Conservation (phyloP, 2,113 vertebrate genomes). For the Rhombomys opimus region DNA sequence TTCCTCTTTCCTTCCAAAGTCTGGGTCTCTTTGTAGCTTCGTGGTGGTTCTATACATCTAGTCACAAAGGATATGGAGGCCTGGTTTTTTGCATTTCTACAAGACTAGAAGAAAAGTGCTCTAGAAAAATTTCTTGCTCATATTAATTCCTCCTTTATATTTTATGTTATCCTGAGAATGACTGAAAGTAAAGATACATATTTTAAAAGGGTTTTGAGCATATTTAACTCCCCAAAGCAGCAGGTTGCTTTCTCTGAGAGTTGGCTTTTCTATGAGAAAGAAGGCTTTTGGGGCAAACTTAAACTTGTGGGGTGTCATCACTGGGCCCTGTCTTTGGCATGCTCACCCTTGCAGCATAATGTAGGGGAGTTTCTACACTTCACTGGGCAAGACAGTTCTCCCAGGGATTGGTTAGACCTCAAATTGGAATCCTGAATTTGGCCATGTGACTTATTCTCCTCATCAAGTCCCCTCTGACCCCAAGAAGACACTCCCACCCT, state of each 20-base stretch:
- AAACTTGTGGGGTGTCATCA: neutral
- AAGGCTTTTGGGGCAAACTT: neutral
- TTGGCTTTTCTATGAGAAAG: fast-evolving
- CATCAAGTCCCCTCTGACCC: neutral
- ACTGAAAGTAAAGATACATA: neutral
- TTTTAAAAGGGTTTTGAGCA: neutral
- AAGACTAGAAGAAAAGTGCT: neutral
- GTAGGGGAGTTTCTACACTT: neutral
- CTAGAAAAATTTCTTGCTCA: neutral
- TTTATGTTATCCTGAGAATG: neutral
- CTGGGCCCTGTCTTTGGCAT: fast-evolving
- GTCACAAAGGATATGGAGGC: neutral
- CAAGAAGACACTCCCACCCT: neutral
- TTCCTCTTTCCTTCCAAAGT: too few species aligned
- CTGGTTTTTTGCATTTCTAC: fast-evolving
- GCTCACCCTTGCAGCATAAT: neutral
- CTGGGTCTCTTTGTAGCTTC: neutral
- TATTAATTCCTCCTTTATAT: neutral
- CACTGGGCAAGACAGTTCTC: neutral
- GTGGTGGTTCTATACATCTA: fast-evolving
- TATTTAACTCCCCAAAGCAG: neutral
- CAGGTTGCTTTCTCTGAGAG: neutral
- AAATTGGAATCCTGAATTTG: neutral
- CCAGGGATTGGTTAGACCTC: neutral
- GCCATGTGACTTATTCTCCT: neutral